These are phyloP conservation scores for Phenganax marumi DNA, from an alignment of 92 coral and sea anemone species.

Conservation along the genomic window DNA sequence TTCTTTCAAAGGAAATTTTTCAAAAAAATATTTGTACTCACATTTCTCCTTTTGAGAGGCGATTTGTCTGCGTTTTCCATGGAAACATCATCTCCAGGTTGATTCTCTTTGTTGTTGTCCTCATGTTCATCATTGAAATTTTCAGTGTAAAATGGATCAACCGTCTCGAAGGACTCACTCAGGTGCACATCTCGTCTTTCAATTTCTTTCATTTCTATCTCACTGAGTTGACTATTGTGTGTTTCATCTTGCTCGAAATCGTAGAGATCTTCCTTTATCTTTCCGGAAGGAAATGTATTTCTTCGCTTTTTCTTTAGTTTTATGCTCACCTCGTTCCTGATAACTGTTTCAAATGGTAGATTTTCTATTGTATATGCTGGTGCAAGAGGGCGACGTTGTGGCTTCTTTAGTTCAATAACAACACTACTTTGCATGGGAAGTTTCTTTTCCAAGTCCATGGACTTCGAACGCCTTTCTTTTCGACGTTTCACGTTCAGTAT, in stretches of 20 bases:
- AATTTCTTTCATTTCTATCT: slow-evolving; percentile 7
- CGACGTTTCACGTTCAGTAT: slow-evolving; percentile 14
- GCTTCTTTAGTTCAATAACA: slow-evolving; percentile 25
- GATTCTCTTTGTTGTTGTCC: slow-evolving; percentile 24
- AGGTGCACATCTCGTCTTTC: slow-evolving; percentile 13
- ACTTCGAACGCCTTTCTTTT: slow-evolving; percentile 32
- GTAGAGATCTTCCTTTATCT: not conserved
- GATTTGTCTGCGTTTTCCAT: slow-evolving; percentile 6
- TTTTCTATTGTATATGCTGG: slow-evolving; percentile 25
- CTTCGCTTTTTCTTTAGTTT: slow-evolving; percentile 35
- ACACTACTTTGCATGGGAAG: slow-evolving; percentile 34
- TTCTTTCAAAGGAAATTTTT: no score
- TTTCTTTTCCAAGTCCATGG: slow-evolving; percentile 31
- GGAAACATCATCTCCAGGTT: not conserved
- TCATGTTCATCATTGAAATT: not conserved
- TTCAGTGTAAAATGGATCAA: not conserved
- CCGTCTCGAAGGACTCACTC: not conserved
- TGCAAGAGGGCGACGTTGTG: slow-evolving; percentile 20
- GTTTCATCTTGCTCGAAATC: not conserved
- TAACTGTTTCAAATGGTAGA: slow-evolving; percentile 30
- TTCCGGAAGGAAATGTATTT: not conserved
- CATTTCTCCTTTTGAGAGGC: slow-evolving; percentile 27
- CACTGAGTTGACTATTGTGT: not conserved
- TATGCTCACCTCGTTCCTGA: slow-evolving; percentile 23
- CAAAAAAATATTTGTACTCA: not conserved